A percentile compares a stretch with the other conserved stretches of the same genome.
phyloP scores from a whole-genome alignment of 1,140 invertebrate genomes.

The Drosophila lowei region DNA sequence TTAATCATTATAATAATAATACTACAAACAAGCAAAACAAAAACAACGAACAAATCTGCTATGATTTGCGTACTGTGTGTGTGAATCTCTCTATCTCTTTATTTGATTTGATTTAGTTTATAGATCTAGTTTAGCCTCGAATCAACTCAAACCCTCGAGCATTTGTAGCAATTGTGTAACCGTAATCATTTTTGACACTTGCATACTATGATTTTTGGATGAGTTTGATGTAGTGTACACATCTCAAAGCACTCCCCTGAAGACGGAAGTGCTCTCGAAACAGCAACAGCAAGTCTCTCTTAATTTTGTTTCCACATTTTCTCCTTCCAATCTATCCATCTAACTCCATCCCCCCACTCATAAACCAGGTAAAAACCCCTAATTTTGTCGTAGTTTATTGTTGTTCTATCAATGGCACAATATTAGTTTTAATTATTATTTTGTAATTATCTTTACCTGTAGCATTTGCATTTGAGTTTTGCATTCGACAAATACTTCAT shows the following conservation, averaged over 20 bases:
- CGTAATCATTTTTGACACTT: slow-evolving; percentile 28
- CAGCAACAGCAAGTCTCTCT: not conserved
- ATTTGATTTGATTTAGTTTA: slow-evolving; percentile 37
- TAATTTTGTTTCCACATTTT: not conserved
- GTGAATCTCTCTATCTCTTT: slow-evolving; percentile 1
- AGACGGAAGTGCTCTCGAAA: slow-evolving; percentile 4
- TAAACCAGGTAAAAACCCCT: slow-evolving; percentile 32
- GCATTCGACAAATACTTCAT: slow-evolving; percentile 51
- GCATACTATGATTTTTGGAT: slow-evolving; percentile 19
- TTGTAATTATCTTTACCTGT: slow-evolving; percentile 70
- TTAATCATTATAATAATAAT: slow-evolving; percentile 38
- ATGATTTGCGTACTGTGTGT: slow-evolving; percentile 39
- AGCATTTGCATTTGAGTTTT: slow-evolving; percentile 74
- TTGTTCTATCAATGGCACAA: slow-evolving; percentile 44
- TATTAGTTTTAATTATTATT: slow-evolving; percentile 53
- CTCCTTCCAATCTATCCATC: slow-evolving; percentile 6
- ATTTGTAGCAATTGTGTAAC: slow-evolving; percentile 42
- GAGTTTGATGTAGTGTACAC: too few species aligned
- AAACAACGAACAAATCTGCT: slow-evolving; percentile 13
- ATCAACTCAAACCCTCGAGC: slow-evolving; percentile 37
- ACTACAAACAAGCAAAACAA: slow-evolving; percentile 10
- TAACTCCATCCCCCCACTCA: slow-evolving; percentile 26
- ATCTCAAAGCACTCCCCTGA: not conserved
- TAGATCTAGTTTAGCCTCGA: slow-evolving; percentile 22
- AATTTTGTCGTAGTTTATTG: slow-evolving; percentile 44